Base-by-base conservation (phyloP, 2,797 vertebrate species). In the Falco rusticolus region DNA sequence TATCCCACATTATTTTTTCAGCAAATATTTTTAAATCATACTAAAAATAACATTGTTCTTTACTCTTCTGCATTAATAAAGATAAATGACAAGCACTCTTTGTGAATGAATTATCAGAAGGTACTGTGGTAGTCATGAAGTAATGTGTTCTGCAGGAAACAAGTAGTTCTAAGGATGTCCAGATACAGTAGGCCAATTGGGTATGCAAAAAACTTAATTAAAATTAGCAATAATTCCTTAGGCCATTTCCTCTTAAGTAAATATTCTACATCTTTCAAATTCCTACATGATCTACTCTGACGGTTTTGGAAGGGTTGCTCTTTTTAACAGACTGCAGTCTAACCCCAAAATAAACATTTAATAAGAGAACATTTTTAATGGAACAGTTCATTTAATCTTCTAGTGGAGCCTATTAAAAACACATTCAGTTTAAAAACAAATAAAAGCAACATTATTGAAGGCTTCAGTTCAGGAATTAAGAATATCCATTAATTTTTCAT, bases 221-320 rank as follows among this genome's bases (percentile, higher is more conserved):
- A 96, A 96, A 96, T 97, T 93, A 97, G 70, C 19, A 90, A 88
- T 81, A 91, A 79, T 89, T 90, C 79, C 66, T 78, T 61, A 90
- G 74, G 87, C 56, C 53, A 78, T 96, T 90, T 96, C 78, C 84
- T 96, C 75, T 90, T 84, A 95, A 97, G 66, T 96, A 98, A 97
- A 94, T 91, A 90, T 87, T 94, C 85, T 88, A 5, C 68, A 88
- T 94, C 89, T 96, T 96, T 97, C 88, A 96, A 88, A 94, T 96
- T 87, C 84, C 91, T 96, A 50, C 34, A 39, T 96, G 80, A 96
- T 97, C 48, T 91, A 41, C 51, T 95, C 87, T 96, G 92, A 96
- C 89, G 91, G 61, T 78, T 97, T 80, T 91, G 82, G 95, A 97
- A 92, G 70, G 64, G 48, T 66, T 94, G 92, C 60, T 82, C 68